phyloP scores from a whole-genome alignment of 2,797 vertebrate genomes.

The Harpagifer antarcticus region DNA sequence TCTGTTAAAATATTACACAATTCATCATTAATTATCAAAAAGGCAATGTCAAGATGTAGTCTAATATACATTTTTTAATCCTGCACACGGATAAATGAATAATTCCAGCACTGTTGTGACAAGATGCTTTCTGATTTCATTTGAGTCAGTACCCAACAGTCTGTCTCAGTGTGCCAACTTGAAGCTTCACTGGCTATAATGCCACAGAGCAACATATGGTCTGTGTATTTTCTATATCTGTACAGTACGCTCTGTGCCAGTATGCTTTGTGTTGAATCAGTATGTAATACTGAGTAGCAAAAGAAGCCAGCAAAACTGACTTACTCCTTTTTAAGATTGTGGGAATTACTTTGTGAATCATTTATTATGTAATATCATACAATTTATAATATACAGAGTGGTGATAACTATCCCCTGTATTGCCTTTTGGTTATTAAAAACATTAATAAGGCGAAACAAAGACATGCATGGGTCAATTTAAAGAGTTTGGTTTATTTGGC shows the following conservation, averaged over 20 bases:
- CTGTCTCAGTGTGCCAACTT: slow-evolving; percentile 47
- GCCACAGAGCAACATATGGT: slow-evolving; percentile 36
- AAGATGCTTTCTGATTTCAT: slow-evolving; percentile 31
- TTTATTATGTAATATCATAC: background rate
- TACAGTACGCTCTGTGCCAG: background rate
- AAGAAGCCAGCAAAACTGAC: background rate
- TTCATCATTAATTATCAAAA: background rate
- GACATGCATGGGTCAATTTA: too few species aligned
- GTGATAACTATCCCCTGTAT: background rate
- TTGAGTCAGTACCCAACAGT: slow-evolving; percentile 37
- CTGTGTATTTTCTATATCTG: background rate
- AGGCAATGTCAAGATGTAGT: background rate
- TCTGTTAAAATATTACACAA: background rate
- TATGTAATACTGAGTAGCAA: background rate
- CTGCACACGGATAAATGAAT: slow-evolving; percentile 10
- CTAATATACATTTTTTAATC: slow-evolving; percentile 17
- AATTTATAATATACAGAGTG: background rate
- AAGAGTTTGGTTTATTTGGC: too few species aligned
- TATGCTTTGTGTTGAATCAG: background rate
- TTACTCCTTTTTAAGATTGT: background rate
- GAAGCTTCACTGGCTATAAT: slow-evolving; percentile 35
- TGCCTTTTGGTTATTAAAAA: background rate
- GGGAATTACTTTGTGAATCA: background rate
- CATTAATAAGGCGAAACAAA: background rate
- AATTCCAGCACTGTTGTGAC: slow-evolving; percentile 27